Evolutionary conservation across 35 echinoderm and acorn worm genomes (phyloP).

Genomic region (Ophiothrix spiculata): DNA sequence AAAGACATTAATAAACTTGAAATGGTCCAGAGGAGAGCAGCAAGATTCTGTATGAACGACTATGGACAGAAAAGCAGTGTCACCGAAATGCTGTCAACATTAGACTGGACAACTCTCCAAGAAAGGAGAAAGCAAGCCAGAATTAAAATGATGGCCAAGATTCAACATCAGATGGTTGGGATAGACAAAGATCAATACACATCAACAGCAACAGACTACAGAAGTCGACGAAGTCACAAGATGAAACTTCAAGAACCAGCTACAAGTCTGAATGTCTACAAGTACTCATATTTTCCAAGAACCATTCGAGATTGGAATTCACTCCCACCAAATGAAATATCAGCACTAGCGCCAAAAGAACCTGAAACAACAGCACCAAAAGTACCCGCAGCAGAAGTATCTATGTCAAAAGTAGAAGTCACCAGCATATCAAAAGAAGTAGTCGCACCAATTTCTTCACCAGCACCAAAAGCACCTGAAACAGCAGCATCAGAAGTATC

Average conservation of each 20-base stretch:
- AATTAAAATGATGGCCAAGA: background rate
- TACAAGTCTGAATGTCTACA: background rate
- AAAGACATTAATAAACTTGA: conserved; percentile 26
- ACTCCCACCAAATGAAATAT: no score
- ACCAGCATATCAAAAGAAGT: no score
- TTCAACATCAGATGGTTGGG: background rate
- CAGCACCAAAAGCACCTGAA: no score
- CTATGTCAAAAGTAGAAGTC: no score
- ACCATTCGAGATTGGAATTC: background rate
- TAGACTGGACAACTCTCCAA: conserved; percentile 17
- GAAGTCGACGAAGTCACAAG: background rate
- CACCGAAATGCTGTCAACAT: background rate
- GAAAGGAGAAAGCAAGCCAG: background rate
- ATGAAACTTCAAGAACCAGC: background rate
- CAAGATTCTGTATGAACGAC: no score
- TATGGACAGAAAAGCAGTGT: conserved; percentile 14
- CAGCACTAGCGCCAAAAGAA: no score
- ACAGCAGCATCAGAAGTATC: no score
- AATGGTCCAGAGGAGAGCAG: conserved; percentile 26
- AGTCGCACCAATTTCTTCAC: no score
- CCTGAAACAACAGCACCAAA: background rate
- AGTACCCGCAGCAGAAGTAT: no score
- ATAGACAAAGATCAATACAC: background rate
- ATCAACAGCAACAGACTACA: background rate
- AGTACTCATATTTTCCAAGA: background rate